phyloP scores from a whole-genome alignment of 2,797 vertebrate species.

The Danionella dracula region DNA sequence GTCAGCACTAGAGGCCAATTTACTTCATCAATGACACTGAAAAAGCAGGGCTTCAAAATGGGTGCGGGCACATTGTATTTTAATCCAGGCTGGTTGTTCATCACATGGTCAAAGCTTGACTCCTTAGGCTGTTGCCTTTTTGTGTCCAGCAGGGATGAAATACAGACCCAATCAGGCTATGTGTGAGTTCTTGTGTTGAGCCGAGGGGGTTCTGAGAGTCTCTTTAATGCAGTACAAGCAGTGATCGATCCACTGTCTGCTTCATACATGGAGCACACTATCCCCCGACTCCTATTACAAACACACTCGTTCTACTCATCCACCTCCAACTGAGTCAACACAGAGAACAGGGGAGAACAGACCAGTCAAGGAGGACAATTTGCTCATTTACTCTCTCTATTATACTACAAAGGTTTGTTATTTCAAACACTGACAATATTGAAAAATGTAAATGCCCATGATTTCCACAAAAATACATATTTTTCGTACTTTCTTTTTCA shows the following conservation, averaged over 20 bases:
- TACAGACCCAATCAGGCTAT: slow-evolving; percentile 1
- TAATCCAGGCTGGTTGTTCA: not conserved
- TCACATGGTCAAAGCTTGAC: not conserved
- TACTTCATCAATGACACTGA: not conserved
- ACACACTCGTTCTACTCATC: slow-evolving; percentile 50
- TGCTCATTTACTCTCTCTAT: too few species aligned
- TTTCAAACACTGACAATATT: too few species aligned
- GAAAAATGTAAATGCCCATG: too few species aligned
- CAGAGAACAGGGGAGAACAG: not conserved
- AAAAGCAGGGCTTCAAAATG: not conserved
- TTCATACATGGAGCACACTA: slow-evolving; percentile 41
- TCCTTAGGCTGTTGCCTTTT: not conserved
- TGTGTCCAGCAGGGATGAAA: not conserved
- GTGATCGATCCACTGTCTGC: slow-evolving; percentile 53
- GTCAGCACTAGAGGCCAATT: not conserved
- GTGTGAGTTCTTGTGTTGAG: not conserved
- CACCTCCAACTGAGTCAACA: slow-evolving; percentile 33
- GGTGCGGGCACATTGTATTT: not conserved
- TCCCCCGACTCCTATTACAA: slow-evolving; percentile 50
- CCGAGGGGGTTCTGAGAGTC: slow-evolving; percentile 29
- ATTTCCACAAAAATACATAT: too few species aligned
- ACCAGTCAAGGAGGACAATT: too few species aligned
- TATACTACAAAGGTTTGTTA: too few species aligned
- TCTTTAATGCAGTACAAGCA: slow-evolving; percentile 56
- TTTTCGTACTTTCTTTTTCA: too few species aligned